These are phyloP conservation scores for Trichogramma dendrolimi DNA, from an alignment of 2,888 invertebrate genomes.

Conservation along the genomic window DNA sequence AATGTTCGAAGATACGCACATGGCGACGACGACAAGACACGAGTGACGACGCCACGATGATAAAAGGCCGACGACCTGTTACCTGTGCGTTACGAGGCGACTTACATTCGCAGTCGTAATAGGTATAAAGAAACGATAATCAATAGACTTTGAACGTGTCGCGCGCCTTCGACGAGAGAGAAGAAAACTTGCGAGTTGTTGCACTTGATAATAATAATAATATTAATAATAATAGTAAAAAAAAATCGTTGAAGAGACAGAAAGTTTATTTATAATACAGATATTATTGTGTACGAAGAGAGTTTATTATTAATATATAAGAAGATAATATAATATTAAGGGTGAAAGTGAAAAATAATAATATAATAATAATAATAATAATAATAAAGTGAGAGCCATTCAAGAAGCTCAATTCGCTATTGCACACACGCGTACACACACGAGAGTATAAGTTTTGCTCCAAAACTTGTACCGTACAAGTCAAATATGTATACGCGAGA, in stretches of 20 bases:
- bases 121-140: constrained; percentile 4
- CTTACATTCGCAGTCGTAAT: not conserved
- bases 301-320: not conserved
- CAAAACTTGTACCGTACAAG: constrained; percentile 9
- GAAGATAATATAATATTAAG: constrained; percentile 2
- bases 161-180: not conserved
- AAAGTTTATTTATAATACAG: constrained; percentile 15
- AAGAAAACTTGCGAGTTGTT: not conserved
- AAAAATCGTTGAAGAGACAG: not conserved
- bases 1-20: not conserved
- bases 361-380: not conserved
- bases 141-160: not conserved
- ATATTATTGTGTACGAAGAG: not conserved
- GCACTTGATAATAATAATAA: too few relatives aligned
- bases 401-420: too few relatives aligned
- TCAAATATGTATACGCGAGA: not conserved
- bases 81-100: too few relatives aligned
- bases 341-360: constrained; percentile 4
- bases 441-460: constrained; percentile 30
- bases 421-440: not conserved
- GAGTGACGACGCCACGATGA: too few relatives aligned
- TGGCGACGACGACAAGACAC: not conserved
- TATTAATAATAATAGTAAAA: too few relatives aligned
- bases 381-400: constrained; percentile 1
- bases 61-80: too few relatives aligned